Evolutionary conservation across 1,140 invertebrate genomes (phyloP).

Genomic region (Magallana gigas): DNA sequence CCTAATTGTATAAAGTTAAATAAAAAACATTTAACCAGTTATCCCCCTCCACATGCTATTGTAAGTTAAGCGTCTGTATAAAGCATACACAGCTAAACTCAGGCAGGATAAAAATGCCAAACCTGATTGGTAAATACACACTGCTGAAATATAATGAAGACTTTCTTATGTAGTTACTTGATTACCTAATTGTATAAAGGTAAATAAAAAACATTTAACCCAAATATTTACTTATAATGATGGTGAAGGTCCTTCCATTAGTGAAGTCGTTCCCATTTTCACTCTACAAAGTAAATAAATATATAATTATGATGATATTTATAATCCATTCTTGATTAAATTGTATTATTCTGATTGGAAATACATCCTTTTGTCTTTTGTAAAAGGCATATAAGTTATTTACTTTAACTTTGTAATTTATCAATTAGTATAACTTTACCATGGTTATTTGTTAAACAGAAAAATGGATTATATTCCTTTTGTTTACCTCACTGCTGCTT

Average conservation of each 20-base stretch:
- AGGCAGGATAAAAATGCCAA: neutral
- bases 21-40: neutral
- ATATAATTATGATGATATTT: neutral
- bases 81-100: conserved; percentile 2
- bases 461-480: no score
- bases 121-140: neutral
- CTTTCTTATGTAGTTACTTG: neutral
- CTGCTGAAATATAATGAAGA: conserved; percentile 8
- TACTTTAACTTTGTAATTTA: neutral
- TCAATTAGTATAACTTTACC: neutral
- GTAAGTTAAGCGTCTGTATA: neutral
- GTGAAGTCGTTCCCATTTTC: neutral
- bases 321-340: neutral
- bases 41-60: conserved; percentile 5
- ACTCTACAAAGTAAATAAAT: neutral
- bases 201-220: neutral
- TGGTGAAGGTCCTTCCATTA: neutral
- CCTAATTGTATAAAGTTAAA: neutral
- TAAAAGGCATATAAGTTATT: neutral
- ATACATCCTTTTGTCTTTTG: neutral
- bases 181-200: neutral
- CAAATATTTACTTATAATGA: neutral
- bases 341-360: neutral
- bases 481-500: no score
- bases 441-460: neutral